Conservation (phyloP, 2,888 invertebrate genomes). For the Andrena haemorrhoa region DNA sequence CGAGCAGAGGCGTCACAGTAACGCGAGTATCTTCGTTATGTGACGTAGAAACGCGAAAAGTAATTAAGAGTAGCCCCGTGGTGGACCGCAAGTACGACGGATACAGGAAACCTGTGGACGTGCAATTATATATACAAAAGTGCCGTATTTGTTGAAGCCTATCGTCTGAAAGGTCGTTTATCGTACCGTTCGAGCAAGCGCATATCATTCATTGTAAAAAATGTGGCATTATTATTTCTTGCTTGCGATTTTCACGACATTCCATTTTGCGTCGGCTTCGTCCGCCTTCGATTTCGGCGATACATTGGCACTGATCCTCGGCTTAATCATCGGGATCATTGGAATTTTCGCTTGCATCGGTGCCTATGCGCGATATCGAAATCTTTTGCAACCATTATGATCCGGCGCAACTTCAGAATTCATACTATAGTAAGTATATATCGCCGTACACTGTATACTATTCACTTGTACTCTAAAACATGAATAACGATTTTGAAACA, state of each 20-base stretch:
- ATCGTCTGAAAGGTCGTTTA: background rate
- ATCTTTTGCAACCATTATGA: slow-evolving; percentile 19
- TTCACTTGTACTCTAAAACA: background rate
- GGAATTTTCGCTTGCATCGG: slow-evolving; percentile 90
- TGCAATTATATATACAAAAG: background rate
- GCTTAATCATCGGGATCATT: slow-evolving; percentile 87
- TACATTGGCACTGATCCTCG: slow-evolving; percentile 88
- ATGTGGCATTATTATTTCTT: slow-evolving; percentile 71
- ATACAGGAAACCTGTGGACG: background rate
- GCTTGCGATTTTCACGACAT: slow-evolving; percentile 64
- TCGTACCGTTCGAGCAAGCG: background rate
- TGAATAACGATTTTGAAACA: slow-evolving; percentile 4
- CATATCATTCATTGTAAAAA: slow-evolving; percentile 21
- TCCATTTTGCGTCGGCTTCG: slow-evolving; percentile 82
- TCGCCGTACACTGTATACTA: background rate
- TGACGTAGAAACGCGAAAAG: slow-evolving; percentile 13
- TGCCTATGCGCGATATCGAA: slow-evolving; percentile 88
- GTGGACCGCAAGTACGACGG: slow-evolving; percentile 6
- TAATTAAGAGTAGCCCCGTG: background rate
- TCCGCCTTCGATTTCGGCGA: slow-evolving; percentile 89
- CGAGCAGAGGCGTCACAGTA: background rate
- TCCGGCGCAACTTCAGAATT: slow-evolving; percentile 17
- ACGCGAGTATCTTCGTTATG: background rate
- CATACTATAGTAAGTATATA: slow-evolving; percentile 39
- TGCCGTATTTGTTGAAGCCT: background rate